Conservation (phyloP, 2,797 vertebrate genomes). For the Hydrocynus forskahlii region DNA sequence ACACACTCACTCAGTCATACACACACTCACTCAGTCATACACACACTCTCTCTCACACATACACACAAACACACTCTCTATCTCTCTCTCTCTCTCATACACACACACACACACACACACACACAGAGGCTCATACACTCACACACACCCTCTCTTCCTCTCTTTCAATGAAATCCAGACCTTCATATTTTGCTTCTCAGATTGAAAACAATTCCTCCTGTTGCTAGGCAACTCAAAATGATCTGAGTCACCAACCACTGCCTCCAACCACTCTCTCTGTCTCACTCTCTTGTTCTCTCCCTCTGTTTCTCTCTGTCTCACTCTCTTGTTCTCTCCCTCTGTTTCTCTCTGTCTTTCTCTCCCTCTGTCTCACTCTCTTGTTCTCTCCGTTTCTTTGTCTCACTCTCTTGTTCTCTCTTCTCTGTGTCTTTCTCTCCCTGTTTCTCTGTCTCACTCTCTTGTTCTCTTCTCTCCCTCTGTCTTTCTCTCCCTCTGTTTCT, state of each 20-base stretch:
- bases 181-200: slow-evolving; percentile 58
- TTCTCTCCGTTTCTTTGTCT: not conserved
- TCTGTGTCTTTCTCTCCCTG: too few relatives aligned
- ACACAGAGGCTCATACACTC: not conserved
- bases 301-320: slow-evolving; percentile 15
- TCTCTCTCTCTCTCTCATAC: not conserved
- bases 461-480: too few relatives aligned
- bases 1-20: too few relatives aligned
- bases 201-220: slow-evolving; percentile 75
- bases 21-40: too few relatives aligned
- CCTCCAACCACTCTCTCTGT: slow-evolving; percentile 68
- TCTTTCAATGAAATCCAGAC: slow-evolving; percentile 77
- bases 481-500: too few relatives aligned
- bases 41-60: too few relatives aligned
- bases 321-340: not conserved
- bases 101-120: slow-evolving; percentile 25
- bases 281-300: not conserved
- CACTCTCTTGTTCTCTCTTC: too few relatives aligned
- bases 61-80: too few relatives aligned
- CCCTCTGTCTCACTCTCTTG: too few relatives aligned
- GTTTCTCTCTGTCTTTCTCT: too few relatives aligned
- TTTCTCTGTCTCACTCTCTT: too few relatives aligned
- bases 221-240: slow-evolving; percentile 80
- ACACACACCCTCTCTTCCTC: not conserved
- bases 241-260: slow-evolving; percentile 76